Base-by-base conservation (phyloP, 1,140 invertebrate genomes). In the Zaprionus gabonicus region DNA sequence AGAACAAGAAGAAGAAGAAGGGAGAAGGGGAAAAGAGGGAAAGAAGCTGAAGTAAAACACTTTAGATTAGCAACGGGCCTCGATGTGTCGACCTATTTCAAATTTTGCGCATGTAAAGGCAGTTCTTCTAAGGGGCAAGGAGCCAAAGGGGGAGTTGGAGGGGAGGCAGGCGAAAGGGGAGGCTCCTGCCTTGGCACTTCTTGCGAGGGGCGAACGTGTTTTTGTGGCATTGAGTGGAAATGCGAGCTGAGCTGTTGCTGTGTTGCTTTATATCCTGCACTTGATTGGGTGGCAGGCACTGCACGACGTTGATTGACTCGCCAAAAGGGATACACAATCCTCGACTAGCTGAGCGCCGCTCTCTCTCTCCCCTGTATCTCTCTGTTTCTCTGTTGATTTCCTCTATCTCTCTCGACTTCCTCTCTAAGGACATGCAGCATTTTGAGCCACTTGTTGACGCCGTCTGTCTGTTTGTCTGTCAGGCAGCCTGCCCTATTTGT, bases 291-390 rank as follows among this genome's bases (percentile, higher is more conserved):
- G 9, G 74, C 67, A 38, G 60, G 60, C 71, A 73, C 55, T 74
- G 71, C 66, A 75, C 65, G 81, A 85, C 82, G 59, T 86, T 85
- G 82, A 85, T 85, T 85, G 82, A 85, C 82, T 85, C 56, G 76
- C 71, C 77, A 81, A 85, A 85, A 85, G 67, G 78, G 78, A 85
- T 70, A 53, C 23, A 62, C 25, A 34, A 34, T 34, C 31, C 9
- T 34, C 34, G 46, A 12, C 20, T 57, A 31, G 49, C 57, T 20
- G 13, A 12, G 0, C 12, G 4, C 46, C 4, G 51, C 58, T 71
- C 20, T 34, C 58, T 6, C 28, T 59, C 17, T 10, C 6, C 5
- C 20, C 15, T 20, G 13, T 51, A 25, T 13, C 27, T 23, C 60
- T 34, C 12, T 12, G 17, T 5, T 5, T 5, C 17, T 7, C 31